Evolutionary conservation across 2,113 vertebrate species (phyloP), one percentile per base, ranked within the genome.

Genomic region (Otus sunia): DNA sequence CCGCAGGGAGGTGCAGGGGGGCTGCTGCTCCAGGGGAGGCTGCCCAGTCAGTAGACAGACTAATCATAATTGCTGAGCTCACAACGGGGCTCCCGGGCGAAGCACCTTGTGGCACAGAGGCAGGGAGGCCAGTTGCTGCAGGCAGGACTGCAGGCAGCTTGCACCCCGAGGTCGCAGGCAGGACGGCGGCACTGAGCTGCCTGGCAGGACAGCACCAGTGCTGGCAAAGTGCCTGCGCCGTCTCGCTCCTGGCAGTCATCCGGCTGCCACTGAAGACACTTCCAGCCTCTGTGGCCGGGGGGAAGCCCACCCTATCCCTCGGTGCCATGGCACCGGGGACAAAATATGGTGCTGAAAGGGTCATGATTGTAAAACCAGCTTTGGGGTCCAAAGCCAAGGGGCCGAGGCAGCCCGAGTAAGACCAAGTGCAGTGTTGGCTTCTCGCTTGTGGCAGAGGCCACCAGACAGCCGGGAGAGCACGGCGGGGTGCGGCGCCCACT

Each of bases 171-270:
- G 92, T 47, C 30, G 13, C 2, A 5, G 80, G 47, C 71, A 88
- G 64, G 59, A n/a, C 0, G 7, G 43, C 43, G 17, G 43, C 3
- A 5, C 76, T 39, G 81, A 47, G 66, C 64, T 39, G 83, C 72
- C 62, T 17, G 8, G 3, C 12, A 15, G 71, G 62, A 49, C 74
- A 34, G 68, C 1, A 45, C 43, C 43, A 45, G 16, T 45, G 43
- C 16, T 25, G 0, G 59, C 9, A 0, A 41, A 52, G 67, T 3
- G 3, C n/a, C 47, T 2, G 5, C 4, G 10, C 68, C 6, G 7
- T 27, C 29, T 19, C 5, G 2, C n/a, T 88, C 36, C 75, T 76
- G 79, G 83, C 89, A 86, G 30, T 14, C 2, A 1, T 79, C 78
- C 71, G 21, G 3, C 22, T 66, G 25, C 49, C 3, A 2, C 69